Percentiles rank a stretch among this genome's conserved stretches.
These are phyloP conservation scores for Mormyrops attenuatus DNA, from an alignment of 2,797 vertebrate species.

Conservation along the genomic window DNA sequence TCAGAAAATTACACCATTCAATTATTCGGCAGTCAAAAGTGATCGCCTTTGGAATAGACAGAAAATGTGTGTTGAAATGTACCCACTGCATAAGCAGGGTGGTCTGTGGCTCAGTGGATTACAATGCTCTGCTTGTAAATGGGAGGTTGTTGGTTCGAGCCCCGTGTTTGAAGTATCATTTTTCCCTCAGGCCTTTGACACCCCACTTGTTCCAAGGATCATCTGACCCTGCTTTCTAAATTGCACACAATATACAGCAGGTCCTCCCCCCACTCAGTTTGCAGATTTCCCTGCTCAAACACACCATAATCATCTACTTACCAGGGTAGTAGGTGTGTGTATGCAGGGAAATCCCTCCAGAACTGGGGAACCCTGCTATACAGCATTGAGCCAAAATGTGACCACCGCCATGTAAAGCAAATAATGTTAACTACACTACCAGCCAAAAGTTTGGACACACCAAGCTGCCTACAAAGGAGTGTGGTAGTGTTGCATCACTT, in stretches of 20 bases:
- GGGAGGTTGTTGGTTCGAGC: not conserved
- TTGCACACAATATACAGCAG: not conserved
- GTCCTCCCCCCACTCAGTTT: not conserved
- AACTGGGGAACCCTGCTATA: not conserved
- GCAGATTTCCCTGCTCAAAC: not conserved
- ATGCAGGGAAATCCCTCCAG: not conserved
- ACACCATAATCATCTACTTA: not conserved
- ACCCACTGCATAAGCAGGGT: not conserved
- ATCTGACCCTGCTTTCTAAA: not conserved
- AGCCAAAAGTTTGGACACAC: too few relatives aligned
- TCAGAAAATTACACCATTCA: slow-evolving; percentile 16
- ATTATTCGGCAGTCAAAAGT: not conserved
- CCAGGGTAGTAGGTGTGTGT: not conserved
- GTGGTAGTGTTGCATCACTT: not conserved
- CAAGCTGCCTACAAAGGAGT: not conserved
- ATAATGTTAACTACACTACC: too few relatives aligned
- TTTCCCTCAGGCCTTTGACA: not conserved
- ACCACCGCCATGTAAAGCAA: not conserved
- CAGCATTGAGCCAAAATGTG: not conserved
- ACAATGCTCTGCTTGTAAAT: not conserved
- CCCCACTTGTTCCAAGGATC: not conserved
- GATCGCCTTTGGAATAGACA: not conserved
- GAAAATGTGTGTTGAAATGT: not conserved
- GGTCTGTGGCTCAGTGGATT: not conserved
- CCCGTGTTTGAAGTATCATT: not conserved